Evolutionary conservation across 92 coral and sea anemone genomes (phyloP).

Genomic region (Porites rus): DNA sequence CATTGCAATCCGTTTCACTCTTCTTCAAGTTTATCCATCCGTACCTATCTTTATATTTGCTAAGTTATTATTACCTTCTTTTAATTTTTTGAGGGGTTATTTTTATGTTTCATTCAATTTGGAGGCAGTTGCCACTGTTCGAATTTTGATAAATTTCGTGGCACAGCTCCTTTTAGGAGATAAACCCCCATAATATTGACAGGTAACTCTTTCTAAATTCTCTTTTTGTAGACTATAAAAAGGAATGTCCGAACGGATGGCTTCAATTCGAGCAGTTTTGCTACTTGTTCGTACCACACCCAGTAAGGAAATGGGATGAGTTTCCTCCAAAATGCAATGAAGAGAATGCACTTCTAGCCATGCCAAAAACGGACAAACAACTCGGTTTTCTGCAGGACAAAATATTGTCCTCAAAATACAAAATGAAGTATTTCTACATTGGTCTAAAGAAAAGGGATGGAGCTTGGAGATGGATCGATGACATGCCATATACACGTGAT

Average conservation of each 20-base stretch:
- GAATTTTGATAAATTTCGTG: no score
- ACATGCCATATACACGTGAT: slow-evolving; percentile 65
- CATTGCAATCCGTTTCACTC: no score
- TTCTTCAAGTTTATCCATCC: no score
- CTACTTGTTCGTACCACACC: slow-evolving; percentile 67
- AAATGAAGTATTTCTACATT: slow-evolving; percentile 61
- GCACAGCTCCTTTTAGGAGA: no score
- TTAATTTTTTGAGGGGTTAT: no score
- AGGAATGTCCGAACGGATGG: slow-evolving; percentile 83
- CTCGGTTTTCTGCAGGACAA: slow-evolving; percentile 71
- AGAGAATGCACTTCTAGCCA: slow-evolving; percentile 78
- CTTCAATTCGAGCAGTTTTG: slow-evolving; percentile 76
- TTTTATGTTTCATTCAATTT: no score
- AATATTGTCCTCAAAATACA: slow-evolving; percentile 48
- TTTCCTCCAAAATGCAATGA: slow-evolving; percentile 74
- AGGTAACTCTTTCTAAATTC: no score
- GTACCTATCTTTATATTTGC: no score
- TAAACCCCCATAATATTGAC: no score
- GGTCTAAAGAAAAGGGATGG: slow-evolving; percentile 73
- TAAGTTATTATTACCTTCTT: no score
- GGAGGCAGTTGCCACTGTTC: no score
- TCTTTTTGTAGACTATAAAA: slow-evolving; percentile 1
- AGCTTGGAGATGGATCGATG: slow-evolving; percentile 86
- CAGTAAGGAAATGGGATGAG: slow-evolving; percentile 69
- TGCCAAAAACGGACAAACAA: slow-evolving; percentile 88